Evolutionary conservation across 2,888 invertebrate genomes (phyloP).

Genomic region (Artemia sinica): DNA sequence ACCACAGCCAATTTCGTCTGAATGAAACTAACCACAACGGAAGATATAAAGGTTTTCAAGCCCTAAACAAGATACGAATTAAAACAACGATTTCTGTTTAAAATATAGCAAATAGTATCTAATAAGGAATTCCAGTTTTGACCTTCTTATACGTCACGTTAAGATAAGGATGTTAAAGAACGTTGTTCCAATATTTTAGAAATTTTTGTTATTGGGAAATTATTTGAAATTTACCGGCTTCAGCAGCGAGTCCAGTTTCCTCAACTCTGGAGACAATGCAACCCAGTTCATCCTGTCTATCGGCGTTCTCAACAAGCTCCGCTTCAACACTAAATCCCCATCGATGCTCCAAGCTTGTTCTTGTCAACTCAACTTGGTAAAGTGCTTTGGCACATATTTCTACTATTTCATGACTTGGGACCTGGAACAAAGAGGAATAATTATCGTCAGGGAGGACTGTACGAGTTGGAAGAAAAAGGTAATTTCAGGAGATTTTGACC

Average conservation of each 20-base stretch:
- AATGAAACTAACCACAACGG: no score
- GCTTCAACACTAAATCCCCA: constrained; percentile 97
- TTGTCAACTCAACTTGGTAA: constrained; percentile 83
- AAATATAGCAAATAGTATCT: no score
- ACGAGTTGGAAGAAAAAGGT: background rate
- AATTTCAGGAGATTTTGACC: background rate
- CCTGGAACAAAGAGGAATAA: constrained; percentile 38
- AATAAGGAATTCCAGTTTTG: no score
- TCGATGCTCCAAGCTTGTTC: constrained; percentile 78
- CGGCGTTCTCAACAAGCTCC: constrained; percentile 85
- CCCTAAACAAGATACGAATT: no score
- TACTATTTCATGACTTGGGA: constrained; percentile 80
- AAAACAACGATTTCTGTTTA: no score
- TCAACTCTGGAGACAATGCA: constrained; percentile 92
- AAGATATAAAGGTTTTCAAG: no score
- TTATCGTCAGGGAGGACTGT: constrained; percentile 14
- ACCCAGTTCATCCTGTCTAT: constrained; percentile 86
- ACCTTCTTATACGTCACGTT: no score
- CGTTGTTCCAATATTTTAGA: background rate
- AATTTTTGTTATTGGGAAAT: background rate
- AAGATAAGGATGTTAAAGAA: background rate
- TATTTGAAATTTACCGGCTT: constrained; percentile 50
- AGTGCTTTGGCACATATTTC: constrained; percentile 92
- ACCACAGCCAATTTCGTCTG: no score
- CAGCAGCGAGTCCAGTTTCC: constrained; percentile 86